Evolutionary conservation across 2,888 invertebrate species (phyloP).

Genomic region (Thysanoteuthis rhombus): DNA sequence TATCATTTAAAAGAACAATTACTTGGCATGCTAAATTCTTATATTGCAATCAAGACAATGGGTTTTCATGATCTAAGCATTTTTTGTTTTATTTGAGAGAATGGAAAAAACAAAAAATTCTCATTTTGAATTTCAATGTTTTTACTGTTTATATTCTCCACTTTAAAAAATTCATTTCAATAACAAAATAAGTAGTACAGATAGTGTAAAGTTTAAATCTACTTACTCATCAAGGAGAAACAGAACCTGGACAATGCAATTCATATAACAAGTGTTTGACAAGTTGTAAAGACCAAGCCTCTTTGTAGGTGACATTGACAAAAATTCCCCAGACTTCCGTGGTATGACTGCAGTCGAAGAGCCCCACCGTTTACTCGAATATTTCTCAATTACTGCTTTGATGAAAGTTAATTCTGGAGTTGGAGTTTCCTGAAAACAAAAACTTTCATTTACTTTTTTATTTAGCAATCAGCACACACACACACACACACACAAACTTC

Average conservation of each 20-base stretch:
- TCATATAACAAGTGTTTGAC: conserved; percentile 91
- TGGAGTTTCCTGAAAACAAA: conserved; percentile 50
- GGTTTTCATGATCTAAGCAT: too few relatives aligned
- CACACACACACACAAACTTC: too few relatives aligned
- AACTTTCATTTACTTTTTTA: not conserved
- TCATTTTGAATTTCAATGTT: too few relatives aligned
- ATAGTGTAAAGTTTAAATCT: too few relatives aligned
- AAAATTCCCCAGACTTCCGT: not conserved
- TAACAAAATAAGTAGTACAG: not conserved
- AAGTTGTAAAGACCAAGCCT: conserved; percentile 83
- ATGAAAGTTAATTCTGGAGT: conserved; percentile 53
- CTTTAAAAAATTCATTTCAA: not conserved
- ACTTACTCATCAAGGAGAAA: conserved; percentile 79
- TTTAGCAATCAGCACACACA: too few relatives aligned
- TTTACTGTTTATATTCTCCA: too few relatives aligned
- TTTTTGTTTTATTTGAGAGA: too few relatives aligned
- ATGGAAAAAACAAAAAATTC: too few relatives aligned
- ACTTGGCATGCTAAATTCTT: too few relatives aligned
- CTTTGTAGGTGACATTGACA: conserved; percentile 61
- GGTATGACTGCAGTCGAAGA: not conserved
- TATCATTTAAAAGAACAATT: too few relatives aligned
- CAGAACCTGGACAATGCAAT: conserved; percentile 85
- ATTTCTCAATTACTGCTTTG: conserved; percentile 35
- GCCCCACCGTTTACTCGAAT: not conserved
- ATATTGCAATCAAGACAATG: too few relatives aligned